Percentiles rank a stretch among this genome's conserved stretches.
These are phyloP conservation scores for Meloe dianella DNA, from an alignment of 2,888 invertebrate species.

Conservation along the genomic window DNA sequence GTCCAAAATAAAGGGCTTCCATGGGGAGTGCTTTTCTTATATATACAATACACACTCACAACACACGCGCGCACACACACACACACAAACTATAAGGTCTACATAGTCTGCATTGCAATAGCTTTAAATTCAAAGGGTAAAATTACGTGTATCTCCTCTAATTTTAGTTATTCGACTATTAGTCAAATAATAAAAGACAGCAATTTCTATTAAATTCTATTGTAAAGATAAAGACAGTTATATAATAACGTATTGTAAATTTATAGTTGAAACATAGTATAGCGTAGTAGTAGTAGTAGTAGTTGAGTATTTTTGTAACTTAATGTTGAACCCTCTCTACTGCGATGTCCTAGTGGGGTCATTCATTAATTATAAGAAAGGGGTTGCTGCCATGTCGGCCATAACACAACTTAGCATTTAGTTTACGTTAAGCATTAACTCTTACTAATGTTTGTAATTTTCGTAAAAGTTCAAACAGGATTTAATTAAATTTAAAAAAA, in stretches of 20 bases:
- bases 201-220: not conserved
- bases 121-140: conserved; percentile 45
- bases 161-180: conserved; percentile 27
- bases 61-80: too few relatives aligned
- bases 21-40: conserved; percentile 43
- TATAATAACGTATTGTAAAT: conserved; percentile 12
- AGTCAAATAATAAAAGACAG: conserved; percentile 20
- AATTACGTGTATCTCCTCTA: conserved; percentile 35
- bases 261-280: too few relatives aligned
- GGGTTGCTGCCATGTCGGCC: conserved; percentile 39
- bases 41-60: conserved; percentile 23
- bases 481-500: not conserved
- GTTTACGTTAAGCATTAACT: conserved; percentile 5
- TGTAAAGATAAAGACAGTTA: conserved; percentile 17
- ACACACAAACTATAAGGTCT: not conserved
- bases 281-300: too few relatives aligned
- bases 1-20: conserved; percentile 45
- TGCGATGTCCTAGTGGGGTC: conserved; percentile 41
- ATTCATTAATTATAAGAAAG: conserved; percentile 49
- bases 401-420: conserved; percentile 35
- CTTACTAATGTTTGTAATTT: not conserved
- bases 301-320: conserved; percentile 34
- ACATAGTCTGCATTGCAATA: conserved; percentile 45
- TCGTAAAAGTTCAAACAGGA: not conserved
- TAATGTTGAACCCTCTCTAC: conserved; percentile 41